Percentiles rank a stretch among this genome's conserved stretches.
Conservation (phyloP, 2,113 vertebrate genomes). For the Planiliza haematocheilus region DNA sequence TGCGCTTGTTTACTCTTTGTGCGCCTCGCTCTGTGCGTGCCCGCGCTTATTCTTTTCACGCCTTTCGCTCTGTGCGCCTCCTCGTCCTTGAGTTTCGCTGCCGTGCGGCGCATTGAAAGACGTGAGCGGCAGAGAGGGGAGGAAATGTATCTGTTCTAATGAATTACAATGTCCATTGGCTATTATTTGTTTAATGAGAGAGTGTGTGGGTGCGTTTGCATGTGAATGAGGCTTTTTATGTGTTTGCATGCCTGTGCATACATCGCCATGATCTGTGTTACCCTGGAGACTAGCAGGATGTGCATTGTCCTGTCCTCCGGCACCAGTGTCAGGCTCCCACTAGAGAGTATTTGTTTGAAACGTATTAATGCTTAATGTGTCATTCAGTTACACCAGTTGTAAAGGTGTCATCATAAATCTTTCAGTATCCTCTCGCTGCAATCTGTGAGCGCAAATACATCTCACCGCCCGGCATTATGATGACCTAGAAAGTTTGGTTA, state of each 20-base stretch:
- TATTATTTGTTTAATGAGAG: slow-evolving; percentile 49
- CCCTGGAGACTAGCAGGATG: slow-evolving; percentile 35
- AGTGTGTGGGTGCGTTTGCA: slow-evolving; percentile 15
- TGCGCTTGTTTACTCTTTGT: slow-evolving; percentile 54
- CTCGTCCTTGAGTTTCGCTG: slow-evolving; percentile 35
- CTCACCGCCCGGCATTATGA: slow-evolving; percentile 25
- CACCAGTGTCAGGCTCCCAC: slow-evolving; percentile 49
- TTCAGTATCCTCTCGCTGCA: slow-evolving; percentile 58
- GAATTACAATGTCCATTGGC: slow-evolving; percentile 16
- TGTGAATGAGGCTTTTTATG: slow-evolving; percentile 32
- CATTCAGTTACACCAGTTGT: slow-evolving; percentile 58
- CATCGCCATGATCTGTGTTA: slow-evolving; percentile 30
- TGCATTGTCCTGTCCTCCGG: slow-evolving; percentile 26
- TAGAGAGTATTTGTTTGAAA: slow-evolving; percentile 62
- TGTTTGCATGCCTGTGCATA: slow-evolving; percentile 16
- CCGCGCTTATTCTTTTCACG: slow-evolving; percentile 26
- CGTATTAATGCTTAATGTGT: slow-evolving; percentile 71
- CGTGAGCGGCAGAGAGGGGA: slow-evolving; percentile 16
- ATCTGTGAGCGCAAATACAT: slow-evolving; percentile 45
- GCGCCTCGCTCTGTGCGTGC: neutral
- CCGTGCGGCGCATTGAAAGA: slow-evolving; percentile 7
- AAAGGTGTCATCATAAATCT: slow-evolving; percentile 71
- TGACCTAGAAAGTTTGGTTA: slow-evolving; percentile 63
- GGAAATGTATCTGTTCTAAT: slow-evolving; percentile 36
- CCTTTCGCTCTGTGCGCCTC: slow-evolving; percentile 28